phyloP scores from a whole-genome alignment of 2,113 vertebrate species.

The Chrysemys picta region DNA sequence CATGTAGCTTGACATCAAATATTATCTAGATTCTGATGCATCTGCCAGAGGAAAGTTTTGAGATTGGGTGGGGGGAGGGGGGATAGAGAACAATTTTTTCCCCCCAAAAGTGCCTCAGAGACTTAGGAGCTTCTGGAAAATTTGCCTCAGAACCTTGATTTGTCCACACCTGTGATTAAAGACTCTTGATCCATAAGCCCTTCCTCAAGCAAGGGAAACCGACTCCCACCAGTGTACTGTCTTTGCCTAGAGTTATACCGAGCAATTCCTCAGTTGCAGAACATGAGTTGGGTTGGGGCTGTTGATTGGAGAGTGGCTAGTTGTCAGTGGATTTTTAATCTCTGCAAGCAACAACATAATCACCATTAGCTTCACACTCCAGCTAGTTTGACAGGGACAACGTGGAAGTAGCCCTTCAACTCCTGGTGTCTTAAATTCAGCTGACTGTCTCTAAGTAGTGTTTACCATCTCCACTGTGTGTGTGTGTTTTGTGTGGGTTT shows the following conservation, averaged over 20 bases:
- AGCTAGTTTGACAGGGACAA: not conserved
- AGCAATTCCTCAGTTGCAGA: not conserved
- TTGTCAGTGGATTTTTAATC: not conserved
- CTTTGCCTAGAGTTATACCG: not conserved
- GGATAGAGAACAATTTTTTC: not conserved
- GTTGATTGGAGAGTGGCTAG: not conserved
- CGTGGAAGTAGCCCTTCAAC: not conserved
- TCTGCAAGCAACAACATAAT: not conserved
- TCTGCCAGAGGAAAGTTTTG: not conserved
- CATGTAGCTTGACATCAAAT: not conserved
- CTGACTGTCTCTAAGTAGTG: not conserved
- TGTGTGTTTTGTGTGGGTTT: too few species aligned
- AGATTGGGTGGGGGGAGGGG: fast-evolving
- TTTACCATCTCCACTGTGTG: too few species aligned
- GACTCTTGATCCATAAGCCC: not conserved
- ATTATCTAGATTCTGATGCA: not conserved
- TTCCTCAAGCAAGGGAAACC: not conserved
- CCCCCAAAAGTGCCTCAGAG: not conserved
- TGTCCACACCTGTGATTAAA: not conserved
- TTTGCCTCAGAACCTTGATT: not conserved
- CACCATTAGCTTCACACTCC: not conserved
- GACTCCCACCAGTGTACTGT: not conserved
- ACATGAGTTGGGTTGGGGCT: not conserved
- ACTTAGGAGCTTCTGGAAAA: not conserved
- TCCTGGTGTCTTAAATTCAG: not conserved